These are phyloP conservation scores for Colinus virginianus DNA, from an alignment of 2,113 vertebrate genomes.

Conservation along the genomic window DNA sequence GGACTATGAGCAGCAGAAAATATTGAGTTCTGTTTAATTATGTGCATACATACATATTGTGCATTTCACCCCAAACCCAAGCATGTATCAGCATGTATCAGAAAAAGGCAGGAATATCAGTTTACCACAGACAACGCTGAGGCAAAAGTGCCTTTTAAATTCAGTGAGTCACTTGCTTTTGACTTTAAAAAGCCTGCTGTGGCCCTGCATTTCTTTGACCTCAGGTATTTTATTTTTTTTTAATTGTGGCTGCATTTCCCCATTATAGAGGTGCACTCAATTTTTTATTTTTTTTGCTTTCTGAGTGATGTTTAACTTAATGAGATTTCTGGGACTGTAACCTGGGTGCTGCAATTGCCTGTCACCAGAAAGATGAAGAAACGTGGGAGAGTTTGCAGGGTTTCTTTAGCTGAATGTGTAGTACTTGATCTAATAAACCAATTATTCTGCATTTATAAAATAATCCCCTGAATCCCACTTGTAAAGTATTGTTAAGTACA, in stretches of 20 bases:
- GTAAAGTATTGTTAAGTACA: background rate
- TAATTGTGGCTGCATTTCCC: background rate
- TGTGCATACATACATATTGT: slow-evolving; percentile 20
- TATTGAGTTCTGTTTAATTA: slow-evolving; percentile 41
- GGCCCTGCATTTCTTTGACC: background rate
- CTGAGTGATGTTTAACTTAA: background rate
- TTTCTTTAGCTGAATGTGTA: too few species aligned
- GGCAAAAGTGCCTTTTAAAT: background rate
- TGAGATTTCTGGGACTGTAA: background rate
- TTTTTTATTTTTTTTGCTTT: background rate
- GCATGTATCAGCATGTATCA: background rate
- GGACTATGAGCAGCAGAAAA: background rate
- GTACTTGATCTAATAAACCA: background rate
- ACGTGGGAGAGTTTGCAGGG: background rate
- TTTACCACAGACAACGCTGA: background rate
- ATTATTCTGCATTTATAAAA: background rate
- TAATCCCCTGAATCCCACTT: rapidly evolving
- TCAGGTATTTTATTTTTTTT: background rate
- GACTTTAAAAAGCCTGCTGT: background rate
- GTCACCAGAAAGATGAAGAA: background rate
- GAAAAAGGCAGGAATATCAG: background rate
- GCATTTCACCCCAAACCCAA: background rate
- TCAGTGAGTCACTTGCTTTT: background rate
- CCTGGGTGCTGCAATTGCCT: background rate
- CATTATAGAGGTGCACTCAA: background rate